These are phyloP conservation scores for Alosa sapidissima DNA, from an alignment of 2,797 vertebrate species.

Conservation along the genomic window DNA sequence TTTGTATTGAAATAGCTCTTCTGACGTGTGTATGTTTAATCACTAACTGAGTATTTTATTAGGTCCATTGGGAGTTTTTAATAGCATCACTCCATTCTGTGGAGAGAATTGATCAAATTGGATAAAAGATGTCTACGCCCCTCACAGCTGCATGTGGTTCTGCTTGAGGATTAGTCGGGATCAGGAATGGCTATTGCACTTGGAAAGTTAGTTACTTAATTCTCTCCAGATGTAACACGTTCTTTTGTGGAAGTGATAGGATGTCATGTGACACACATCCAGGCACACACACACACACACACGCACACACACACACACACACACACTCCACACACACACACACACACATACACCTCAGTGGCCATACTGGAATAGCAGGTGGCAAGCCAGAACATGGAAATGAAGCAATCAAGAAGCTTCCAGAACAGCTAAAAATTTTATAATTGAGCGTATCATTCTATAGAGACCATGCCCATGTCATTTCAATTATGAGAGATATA, in stretches of 20 bases:
- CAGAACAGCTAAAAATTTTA: not conserved
- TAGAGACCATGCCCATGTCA: not conserved
- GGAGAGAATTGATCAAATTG: not conserved
- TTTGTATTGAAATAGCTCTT: not conserved
- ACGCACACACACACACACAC: conserved; percentile 19
- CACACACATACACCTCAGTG: not conserved
- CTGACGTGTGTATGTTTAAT: not conserved
- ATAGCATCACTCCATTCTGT: not conserved
- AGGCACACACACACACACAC: conserved; percentile 11
- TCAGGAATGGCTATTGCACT: not conserved
- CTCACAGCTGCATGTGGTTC: not conserved
- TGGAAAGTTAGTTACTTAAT: not conserved
- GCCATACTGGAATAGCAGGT: not conserved
- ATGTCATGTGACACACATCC: not conserved
- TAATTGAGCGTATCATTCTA: not conserved
- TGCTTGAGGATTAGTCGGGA: not conserved
- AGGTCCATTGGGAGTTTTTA: not conserved
- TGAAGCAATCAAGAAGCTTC: not conserved
- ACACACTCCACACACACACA: conserved; percentile 12
- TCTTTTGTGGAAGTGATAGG: not conserved
- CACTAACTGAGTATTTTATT: not conserved
- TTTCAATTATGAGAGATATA: not conserved
- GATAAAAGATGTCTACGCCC: not conserved
- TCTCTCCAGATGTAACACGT: not conserved
- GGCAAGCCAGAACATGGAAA: not conserved